These are phyloP conservation scores for Osmoderma eremita DNA, from an alignment of 2,888 invertebrate species.

Conservation along the genomic window DNA sequence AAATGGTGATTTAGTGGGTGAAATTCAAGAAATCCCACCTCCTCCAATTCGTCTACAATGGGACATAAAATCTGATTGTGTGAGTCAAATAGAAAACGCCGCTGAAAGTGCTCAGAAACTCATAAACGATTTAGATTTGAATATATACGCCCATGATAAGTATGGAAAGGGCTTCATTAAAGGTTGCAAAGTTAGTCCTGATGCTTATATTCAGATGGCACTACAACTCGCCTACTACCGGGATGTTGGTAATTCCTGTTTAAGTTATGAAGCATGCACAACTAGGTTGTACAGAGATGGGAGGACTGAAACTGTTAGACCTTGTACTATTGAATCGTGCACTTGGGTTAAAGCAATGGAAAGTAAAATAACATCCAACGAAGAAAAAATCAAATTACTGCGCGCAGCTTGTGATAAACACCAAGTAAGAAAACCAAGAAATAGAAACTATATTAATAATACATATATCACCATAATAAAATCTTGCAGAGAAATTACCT, in stretches of 20 bases:
- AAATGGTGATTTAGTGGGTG: slow-evolving; percentile 81
- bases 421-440: slow-evolving; percentile 71
- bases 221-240: slow-evolving; percentile 93
- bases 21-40: slow-evolving; percentile 81
- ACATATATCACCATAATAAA: no score
- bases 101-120: slow-evolving; percentile 77
- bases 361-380: slow-evolving; percentile 70
- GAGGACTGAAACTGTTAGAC: slow-evolving; percentile 96
- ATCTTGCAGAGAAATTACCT: slow-evolving; percentile 79
- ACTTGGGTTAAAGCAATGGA: slow-evolving; percentile 95
- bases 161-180: slow-evolving; percentile 99
- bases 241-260: slow-evolving; percentile 89
- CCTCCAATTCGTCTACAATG: slow-evolving; percentile 87
- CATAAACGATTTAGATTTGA: slow-evolving; percentile 89
- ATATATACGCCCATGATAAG: slow-evolving; percentile 83
- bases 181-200: slow-evolving; percentile 90
- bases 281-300: slow-evolving; percentile 96
- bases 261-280: slow-evolving; percentile 99
- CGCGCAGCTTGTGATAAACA: slow-evolving; percentile 81
- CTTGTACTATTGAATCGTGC: slow-evolving; percentile 92
- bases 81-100: slow-evolving; percentile 79
- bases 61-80: slow-evolving; percentile 78
- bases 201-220: slow-evolving; percentile 97
- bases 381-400: slow-evolving; percentile 78
- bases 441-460: no score